Base-by-base conservation (phyloP, 2,888 invertebrate species). In the Trissolcus brochymenae region DNA sequence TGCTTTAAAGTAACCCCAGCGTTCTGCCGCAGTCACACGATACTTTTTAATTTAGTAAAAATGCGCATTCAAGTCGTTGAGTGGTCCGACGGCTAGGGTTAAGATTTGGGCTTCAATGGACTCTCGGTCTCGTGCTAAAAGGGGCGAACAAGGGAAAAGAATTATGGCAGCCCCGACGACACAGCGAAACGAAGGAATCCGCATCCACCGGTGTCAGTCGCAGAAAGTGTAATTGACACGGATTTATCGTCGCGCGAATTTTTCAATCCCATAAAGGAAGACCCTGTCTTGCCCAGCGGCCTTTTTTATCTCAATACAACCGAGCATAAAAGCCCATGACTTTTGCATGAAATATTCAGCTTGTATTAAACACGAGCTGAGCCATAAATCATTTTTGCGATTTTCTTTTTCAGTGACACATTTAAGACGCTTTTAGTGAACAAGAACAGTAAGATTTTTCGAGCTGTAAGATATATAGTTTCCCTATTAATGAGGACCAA, bases 31-130 rank as follows among this genome's bases (percentile, higher is more conserved):
- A 86, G 87, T 88, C 87, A 85, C 86, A 87, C 86, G 87, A 87
- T 88, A 87, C 87, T 88, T 89, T 88, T 88, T 89, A 89, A 88
- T 88, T 88, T 87, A 86, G 85, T 87, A 86, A 89, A 87, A 88
- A 88, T 88, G 87, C 85, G 85, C 87, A 86, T 87, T 88, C 87
- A 83, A 86, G 81, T 82, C 83, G 83, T 84, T 82, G 83, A 85
- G 82, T 85, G 83, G 76, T 80, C 80, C 61, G 67, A 46, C 67
- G 76, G 76, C 75, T 79, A 78, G 80, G 78, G 68, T 80, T 80
- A 76, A 77, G 76, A 71, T 60, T 29, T 56, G 77, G 76, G 83
- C 84, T 84, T 84, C 81, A 81, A 85, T 84, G 83, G 81, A 85
- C 81, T 82, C 79, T 72, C 79, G 61, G 77, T 68, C 67, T 72